Base-by-base conservation (phyloP, 2,797 vertebrate species). In the Microchirus variegatus region DNA sequence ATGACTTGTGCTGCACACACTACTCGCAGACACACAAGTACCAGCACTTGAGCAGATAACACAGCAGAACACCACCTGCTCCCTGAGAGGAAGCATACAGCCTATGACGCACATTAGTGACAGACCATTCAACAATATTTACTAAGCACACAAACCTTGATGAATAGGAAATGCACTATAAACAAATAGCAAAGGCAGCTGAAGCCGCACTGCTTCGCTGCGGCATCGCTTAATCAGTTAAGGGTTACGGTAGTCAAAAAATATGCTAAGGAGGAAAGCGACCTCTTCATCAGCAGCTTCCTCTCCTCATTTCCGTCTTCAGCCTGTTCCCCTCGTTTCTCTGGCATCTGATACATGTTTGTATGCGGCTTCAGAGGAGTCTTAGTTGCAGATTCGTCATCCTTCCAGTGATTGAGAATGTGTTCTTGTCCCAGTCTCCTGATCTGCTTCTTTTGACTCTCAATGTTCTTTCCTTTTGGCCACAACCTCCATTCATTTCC, bases 401-500 rank as follows among this genome's bases (percentile, higher is more conserved):
- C 68, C 47, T 46, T 16, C 13, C 60, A 59, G 53, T 67, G 57
- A 76, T 67, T 77, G 53, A 60, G 41, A 56, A 63, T 63, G 50
- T 70, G 66, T 70, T 71, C 70, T 73, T 82, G 67, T 74, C 72
- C 63, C 58, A 47, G 71, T 74, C 67, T 70, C 53, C 48, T 63
- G 50, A 74, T 59, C 52, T 63, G 67, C 56, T 73, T 72, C 15
- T 26, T 53, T 54, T 51, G 56, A 54, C 61, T 45, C 47, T 43
- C 2, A 68, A 56, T 53, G 66, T 43, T 67, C 50, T 66, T 45
- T 62, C 61, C 16, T 26, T 41, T 36, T 85, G 78, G 82, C 77
- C 63, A 59, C 70, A 56, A 52, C 60, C 45, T 67, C 35, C 3
- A 69, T 72, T 86, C 82, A 85, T 86, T 86, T 88, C 78, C 77